Conservation (phyloP, 2,113 vertebrate species). For the Dolichotis patagonum region DNA sequence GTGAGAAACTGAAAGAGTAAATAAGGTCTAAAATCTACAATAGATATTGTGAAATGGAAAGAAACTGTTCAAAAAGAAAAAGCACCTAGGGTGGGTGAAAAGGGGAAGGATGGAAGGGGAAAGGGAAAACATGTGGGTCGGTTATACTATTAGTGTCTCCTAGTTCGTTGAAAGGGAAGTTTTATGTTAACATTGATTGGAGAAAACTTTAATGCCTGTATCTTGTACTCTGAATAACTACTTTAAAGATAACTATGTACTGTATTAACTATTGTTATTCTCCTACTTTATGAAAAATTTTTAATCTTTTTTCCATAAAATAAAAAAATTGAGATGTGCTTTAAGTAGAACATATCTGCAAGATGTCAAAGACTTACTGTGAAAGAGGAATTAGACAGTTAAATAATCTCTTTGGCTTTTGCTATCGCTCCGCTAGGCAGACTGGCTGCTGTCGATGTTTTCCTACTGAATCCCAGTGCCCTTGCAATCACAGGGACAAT, state of each 20-base stretch:
- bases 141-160: not conserved
- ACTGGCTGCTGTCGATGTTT: not conserved
- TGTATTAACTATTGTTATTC: not conserved
- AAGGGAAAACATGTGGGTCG: not conserved
- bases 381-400: not conserved
- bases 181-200: not conserved
- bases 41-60: not conserved
- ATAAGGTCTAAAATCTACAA: not conserved
- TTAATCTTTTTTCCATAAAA: not conserved
- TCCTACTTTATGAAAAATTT: not conserved
- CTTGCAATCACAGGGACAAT: not conserved
- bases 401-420: not conserved
- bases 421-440: not conserved
- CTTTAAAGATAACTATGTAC: not conserved
- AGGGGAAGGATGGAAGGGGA: not conserved
- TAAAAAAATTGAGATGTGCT: not conserved
- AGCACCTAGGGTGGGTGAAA: not conserved
- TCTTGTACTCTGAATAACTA: not conserved
- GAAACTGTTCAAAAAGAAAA: not conserved
- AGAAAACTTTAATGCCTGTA: not conserved
- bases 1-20: not conserved
- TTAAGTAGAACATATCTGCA: not conserved
- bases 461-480: not conserved
- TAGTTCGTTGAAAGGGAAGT: not conserved
- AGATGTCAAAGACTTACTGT: not conserved